Conservation (phyloP, 2,888 invertebrate species). For the Patella depressa region DNA sequence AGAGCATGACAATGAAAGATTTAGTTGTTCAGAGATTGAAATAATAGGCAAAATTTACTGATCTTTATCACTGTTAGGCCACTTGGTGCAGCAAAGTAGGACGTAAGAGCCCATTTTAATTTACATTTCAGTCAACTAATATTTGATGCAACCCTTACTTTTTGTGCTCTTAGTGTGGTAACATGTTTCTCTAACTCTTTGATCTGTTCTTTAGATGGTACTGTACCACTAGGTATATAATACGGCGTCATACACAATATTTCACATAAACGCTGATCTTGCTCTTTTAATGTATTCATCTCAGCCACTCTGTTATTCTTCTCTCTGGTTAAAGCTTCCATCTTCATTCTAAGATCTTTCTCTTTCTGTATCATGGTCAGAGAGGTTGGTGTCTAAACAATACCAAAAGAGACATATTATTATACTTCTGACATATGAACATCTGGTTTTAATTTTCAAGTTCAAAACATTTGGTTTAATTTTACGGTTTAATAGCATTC, state of each 20-base stretch:
- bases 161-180: slow-evolving; percentile 61
- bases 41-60: background rate
- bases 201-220: slow-evolving; percentile 63
- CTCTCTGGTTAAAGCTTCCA: slow-evolving; percentile 59
- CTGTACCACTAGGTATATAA: slow-evolving; percentile 65
- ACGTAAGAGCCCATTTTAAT: too few relatives aligned
- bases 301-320: slow-evolving; percentile 63
- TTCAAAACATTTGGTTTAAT: too few relatives aligned
- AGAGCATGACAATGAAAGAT: too few relatives aligned
- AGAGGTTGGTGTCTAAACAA: slow-evolving; percentile 40
- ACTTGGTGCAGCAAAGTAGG: too few relatives aligned
- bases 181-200: slow-evolving; percentile 64
- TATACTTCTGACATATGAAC: too few relatives aligned
- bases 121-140: background rate
- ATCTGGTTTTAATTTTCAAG: too few relatives aligned
- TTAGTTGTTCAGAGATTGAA: background rate
- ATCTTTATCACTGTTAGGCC: background rate
- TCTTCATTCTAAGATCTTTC: slow-evolving; percentile 55
- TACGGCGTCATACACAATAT: slow-evolving; percentile 63
- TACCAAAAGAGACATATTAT: background rate
- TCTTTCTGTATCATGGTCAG: slow-evolving; percentile 58
- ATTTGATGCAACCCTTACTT: slow-evolving; percentile 46
- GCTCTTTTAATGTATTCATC: slow-evolving; percentile 55
- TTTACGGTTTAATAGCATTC: too few relatives aligned
- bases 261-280: slow-evolving; percentile 66